Base-by-base conservation (phyloP, 2,888 invertebrate genomes). In the Odiellus spinosus region DNA sequence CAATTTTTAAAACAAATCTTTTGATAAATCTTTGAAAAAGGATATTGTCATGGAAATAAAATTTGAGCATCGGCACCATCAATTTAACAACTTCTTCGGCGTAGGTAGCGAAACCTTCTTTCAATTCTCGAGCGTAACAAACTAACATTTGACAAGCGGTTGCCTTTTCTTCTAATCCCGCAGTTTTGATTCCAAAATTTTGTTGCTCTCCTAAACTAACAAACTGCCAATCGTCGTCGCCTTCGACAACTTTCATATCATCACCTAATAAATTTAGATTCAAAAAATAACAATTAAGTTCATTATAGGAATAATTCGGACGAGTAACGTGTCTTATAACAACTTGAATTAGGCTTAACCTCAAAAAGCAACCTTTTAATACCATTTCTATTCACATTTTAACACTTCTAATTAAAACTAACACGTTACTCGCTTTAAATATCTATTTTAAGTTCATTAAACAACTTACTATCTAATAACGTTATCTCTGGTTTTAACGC, bases 91-190 rank as follows among this genome's bases (percentile, higher is more conserved):
- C 81, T 60, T 77, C 78, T 63, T 86, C 85, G 3, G 83, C 80
- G 61, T 70, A 84, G 61, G 69, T 76, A 60, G 62, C 78, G 74
- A 85, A 76, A 3, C 81, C 83, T 59, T 86, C 87, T 63, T 90
- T 90, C 48, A 93, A 71, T 66, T 93, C 91, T 21, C 86, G 75
- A 1, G 91, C 91, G 62, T 90, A 93, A 65, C 90, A 91, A 10
- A 91, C 88, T 47, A 93, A 70, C 91, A 93, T 93, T 66, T 88
- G 87, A 65, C 90, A 93, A 0, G 93, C 93, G 2, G 87, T 87
- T 0, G 90, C 87, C 64, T 93, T 95, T 66, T 95, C 93, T 68
- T 95, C 93, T 47, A 93, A 71, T 55, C 90, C 86, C 44, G 87
- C 82, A 42, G 91, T 93, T 61, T 84, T 78, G 52, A 93, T 87